phyloP scores from a whole-genome alignment of 2,888 invertebrate genomes.

The Chironomus tentans region DNA sequence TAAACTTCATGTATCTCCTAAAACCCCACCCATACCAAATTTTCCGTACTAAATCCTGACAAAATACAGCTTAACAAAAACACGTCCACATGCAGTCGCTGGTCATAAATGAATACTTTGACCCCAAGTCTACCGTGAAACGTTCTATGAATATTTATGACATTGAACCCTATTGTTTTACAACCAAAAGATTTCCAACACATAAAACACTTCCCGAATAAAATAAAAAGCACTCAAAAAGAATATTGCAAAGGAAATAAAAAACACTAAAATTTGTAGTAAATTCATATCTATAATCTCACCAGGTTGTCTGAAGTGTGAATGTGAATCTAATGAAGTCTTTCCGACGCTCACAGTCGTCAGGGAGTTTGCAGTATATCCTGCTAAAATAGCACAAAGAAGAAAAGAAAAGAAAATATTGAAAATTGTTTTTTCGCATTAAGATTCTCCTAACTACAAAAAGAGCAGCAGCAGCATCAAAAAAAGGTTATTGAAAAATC shows the following conservation, averaged over 20 bases:
- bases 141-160: slow-evolving; percentile 13
- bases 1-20: too few species aligned
- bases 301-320: slow-evolving; percentile 87
- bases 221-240: slow-evolving; percentile 35
- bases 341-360: slow-evolving; percentile 59
- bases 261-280: background rate
- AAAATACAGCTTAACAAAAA: too few species aligned
- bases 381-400: slow-evolving; percentile 46
- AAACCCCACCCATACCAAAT: too few species aligned
- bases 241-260: background rate
- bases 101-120: too few species aligned
- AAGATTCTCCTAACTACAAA: background rate
- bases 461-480: background rate
- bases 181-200: background rate
- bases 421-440: background rate
- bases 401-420: background rate
- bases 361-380: slow-evolving; percentile 75
- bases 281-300: slow-evolving; percentile 34
- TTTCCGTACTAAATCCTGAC: too few species aligned
- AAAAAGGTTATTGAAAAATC: slow-evolving; percentile 22
- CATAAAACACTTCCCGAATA: slow-evolving; percentile 28
- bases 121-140: too few species aligned
- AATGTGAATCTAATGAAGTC: slow-evolving; percentile 76
- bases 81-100: too few species aligned
- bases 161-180: slow-evolving; percentile 11